Conservation (phyloP, 1,140 invertebrate genomes). For the Caenorhabditis remanei region DNA sequence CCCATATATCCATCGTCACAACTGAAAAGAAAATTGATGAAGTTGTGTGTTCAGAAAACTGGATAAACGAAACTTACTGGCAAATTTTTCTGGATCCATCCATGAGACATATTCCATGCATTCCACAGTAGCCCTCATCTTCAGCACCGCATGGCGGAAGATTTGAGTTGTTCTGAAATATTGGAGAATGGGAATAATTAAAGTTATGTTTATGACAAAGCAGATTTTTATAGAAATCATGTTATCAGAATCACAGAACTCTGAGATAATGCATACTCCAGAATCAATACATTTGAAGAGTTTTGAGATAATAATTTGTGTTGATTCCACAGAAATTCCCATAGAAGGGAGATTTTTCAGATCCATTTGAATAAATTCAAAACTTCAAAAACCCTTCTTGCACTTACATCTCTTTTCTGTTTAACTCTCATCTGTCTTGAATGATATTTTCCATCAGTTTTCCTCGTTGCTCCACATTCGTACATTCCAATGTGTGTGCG, state of each 20-base stretch:
- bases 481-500: slow-evolving; percentile 15
- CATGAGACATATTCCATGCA: slow-evolving; percentile 15
- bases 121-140: neutral
- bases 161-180: slow-evolving; percentile 3
- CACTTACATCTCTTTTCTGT: slow-evolving; percentile 44
- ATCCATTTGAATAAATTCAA: too few relatives aligned
- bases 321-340: too few relatives aligned
- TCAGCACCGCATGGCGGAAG: neutral
- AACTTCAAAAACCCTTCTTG: too few relatives aligned
- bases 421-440: slow-evolving; percentile 39
- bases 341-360: too few relatives aligned
- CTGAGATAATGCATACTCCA: too few relatives aligned
- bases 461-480: slow-evolving; percentile 44
- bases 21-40: neutral
- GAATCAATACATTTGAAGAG: too few relatives aligned
- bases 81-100: slow-evolving; percentile 32
- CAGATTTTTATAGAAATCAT: too few relatives aligned
- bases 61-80: neutral
- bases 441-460: slow-evolving; percentile 47
- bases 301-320: too few relatives aligned
- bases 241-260: too few relatives aligned
- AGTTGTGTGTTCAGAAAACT: neutral
- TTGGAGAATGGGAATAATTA: neutral
- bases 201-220: neutral
- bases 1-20: slow-evolving; percentile 44